Percentiles rank a stretch among this genome's conserved stretches.
phyloP scores from a whole-genome alignment of 2,797 vertebrate genomes.

The Phalanger gymnotis region DNA sequence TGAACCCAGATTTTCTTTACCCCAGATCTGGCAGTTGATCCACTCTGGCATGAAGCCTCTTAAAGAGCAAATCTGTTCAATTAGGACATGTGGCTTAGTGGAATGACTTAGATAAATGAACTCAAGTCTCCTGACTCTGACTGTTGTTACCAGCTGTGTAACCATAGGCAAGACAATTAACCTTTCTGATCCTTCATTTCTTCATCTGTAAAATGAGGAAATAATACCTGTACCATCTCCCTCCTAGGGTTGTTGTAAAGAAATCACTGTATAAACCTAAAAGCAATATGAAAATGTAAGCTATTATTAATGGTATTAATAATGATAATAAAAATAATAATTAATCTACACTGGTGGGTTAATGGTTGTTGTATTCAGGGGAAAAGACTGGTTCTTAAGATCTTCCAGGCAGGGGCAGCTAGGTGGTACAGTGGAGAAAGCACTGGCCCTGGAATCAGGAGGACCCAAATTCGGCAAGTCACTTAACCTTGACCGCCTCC shows the following conservation, averaged over 20 bases:
- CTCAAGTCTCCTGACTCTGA: background rate
- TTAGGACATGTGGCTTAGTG: background rate
- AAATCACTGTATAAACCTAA: background rate
- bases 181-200: background rate
- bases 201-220: background rate
- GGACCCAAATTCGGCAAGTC: background rate
- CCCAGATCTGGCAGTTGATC: background rate
- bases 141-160: background rate
- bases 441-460: background rate
- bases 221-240: background rate
- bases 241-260: background rate
- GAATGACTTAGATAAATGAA: background rate
- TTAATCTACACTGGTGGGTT: background rate
- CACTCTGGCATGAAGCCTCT: background rate
- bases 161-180: background rate
- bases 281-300: background rate
- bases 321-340: background rate
- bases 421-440: background rate
- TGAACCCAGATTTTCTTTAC: background rate
- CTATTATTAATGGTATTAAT: background rate
- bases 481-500: background rate
- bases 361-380: background rate
- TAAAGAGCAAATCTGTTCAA: background rate
- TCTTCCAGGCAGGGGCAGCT: background rate
- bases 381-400: background rate